These are phyloP conservation scores for Xestoiulus laeticollis DNA, from an alignment of 2,888 invertebrate species.

Conservation along the genomic window DNA sequence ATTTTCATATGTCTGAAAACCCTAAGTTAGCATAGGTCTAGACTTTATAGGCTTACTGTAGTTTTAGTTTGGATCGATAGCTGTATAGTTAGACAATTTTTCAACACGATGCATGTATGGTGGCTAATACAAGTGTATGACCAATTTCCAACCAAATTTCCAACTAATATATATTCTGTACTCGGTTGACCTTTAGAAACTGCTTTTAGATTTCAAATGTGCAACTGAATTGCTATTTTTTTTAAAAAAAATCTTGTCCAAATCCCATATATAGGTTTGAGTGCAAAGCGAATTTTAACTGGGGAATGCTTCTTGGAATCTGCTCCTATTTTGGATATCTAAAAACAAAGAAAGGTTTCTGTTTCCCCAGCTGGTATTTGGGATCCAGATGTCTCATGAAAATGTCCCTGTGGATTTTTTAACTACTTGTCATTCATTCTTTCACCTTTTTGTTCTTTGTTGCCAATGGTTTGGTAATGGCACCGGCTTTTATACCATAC, in stretches of 20 bases:
- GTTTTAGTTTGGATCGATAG: not conserved
- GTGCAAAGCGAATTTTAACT: not conserved
- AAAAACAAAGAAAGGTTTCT: not conserved
- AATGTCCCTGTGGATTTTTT: constrained; percentile 9
- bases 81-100: not conserved
- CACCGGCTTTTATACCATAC: not conserved
- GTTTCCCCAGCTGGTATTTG: constrained; percentile 2
- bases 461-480: not conserved
- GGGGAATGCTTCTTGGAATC: not conserved
- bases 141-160: not conserved
- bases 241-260: not conserved
- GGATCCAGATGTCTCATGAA: constrained; percentile 12
- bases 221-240: not conserved
- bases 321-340: constrained; percentile 16
- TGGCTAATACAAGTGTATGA: not conserved
- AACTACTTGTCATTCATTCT: constrained; percentile 1
- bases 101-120: constrained; percentile 1
- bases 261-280: not conserved
- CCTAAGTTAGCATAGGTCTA: too few relatives aligned
- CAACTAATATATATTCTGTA: not conserved
- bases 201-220: not conserved
- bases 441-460: not conserved
- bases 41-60: not conserved
- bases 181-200: not conserved
- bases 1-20: too few relatives aligned